Percentiles rank a stretch among this genome's conserved stretches.
Conservation (phyloP, 2,797 vertebrate genomes). For the Coregonus suidteri region DNA sequence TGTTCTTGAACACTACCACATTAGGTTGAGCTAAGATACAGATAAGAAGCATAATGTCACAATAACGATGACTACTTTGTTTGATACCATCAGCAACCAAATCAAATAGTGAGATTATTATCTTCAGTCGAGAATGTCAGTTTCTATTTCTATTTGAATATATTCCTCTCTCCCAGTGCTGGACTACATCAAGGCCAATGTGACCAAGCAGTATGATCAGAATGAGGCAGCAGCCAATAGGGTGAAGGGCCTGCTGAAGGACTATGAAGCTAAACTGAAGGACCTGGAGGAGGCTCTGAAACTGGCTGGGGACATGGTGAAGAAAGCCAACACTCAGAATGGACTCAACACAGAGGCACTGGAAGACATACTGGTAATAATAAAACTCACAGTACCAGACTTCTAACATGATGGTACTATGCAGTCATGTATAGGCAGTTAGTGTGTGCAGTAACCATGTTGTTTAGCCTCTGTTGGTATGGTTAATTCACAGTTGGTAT, state of each 20-base stretch:
- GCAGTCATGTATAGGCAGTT: not conserved
- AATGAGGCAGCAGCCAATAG: constrained; percentile 75
- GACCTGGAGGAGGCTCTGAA: constrained; percentile 81
- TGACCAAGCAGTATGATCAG: constrained; percentile 76
- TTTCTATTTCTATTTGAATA: constrained; percentile 6
- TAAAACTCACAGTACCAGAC: not conserved
- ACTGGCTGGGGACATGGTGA: constrained; percentile 73
- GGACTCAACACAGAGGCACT: constrained; percentile 76
- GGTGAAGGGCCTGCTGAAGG: constrained; percentile 76
- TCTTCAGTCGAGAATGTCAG: no score
- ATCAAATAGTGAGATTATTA: no score
- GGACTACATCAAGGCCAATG: constrained; percentile 75
- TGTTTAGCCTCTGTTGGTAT: not conserved
- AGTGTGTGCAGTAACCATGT: not conserved
- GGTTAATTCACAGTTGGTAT: not conserved
- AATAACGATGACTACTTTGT: not conserved
- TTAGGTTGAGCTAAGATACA: not conserved
- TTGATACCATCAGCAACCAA: not conserved
- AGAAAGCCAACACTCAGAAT: constrained; percentile 83
- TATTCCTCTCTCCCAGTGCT: constrained; percentile 77
- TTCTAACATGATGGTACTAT: not conserved
- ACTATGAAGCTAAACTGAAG: constrained; percentile 82
- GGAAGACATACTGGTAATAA: constrained; percentile 82
- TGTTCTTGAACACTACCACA: not conserved
- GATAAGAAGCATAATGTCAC: not conserved